phyloP scores from a whole-genome alignment of 2,113 vertebrate genomes.

The Corythornis vintsioides region DNA sequence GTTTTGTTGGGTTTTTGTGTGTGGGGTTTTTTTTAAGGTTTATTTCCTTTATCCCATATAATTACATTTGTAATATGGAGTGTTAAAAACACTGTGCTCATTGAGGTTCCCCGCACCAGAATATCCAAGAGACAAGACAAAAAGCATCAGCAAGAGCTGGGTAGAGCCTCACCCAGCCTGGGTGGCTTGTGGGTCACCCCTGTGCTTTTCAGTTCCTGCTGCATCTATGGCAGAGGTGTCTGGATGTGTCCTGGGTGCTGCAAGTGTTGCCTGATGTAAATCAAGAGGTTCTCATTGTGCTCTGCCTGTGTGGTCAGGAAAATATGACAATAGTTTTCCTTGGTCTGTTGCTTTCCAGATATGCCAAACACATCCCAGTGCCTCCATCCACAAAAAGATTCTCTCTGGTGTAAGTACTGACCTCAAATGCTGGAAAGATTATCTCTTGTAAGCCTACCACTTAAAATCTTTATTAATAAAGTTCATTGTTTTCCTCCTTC shows the following conservation, averaged over 20 bases:
- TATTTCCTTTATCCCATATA: background rate
- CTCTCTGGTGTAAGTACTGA: background rate
- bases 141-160: background rate
- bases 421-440: background rate
- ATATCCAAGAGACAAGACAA: accelerated
- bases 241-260: background rate
- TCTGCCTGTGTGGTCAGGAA: background rate
- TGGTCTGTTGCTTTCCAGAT: background rate
- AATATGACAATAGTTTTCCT: background rate
- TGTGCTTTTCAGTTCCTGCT: background rate
- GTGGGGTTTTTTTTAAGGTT: background rate
- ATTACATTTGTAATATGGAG: background rate
- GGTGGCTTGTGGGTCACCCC: background rate
- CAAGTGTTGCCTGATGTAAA: background rate
- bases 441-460: background rate
- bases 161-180: accelerated
- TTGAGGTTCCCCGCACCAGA: background rate
- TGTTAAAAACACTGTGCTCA: accelerated
- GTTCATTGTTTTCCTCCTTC: background rate
- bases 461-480: background rate
- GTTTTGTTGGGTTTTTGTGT: too few species aligned
- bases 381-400: background rate
- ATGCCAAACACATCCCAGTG: background rate
- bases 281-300: background rate
- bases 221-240: background rate